Base-by-base conservation (phyloP, 1,140 invertebrate genomes). In the Maconellicoccus hirsutus region DNA sequence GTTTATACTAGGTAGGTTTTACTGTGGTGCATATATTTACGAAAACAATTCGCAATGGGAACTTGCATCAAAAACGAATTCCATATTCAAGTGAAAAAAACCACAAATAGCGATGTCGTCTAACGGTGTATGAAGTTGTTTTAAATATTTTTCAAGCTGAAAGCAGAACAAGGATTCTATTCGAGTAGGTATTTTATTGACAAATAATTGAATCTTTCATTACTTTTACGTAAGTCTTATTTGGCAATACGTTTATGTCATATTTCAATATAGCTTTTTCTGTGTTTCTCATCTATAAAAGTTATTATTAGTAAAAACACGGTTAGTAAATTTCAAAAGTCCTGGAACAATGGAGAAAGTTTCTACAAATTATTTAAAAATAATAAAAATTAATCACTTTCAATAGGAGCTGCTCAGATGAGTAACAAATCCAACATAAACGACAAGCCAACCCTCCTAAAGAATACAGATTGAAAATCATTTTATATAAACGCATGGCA, bases 11-110 rank as follows among this genome's bases (percentile, higher is more conserved):
- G 6, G 14, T 38, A 38, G 14, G 14, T 38, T 38, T 38, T 7
- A 6, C 6, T 38, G 33, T 38, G 6, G 14, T 38, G 6, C 14
- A 38, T 38, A 38, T 7, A 38, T 38, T 38, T 38, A 6, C 33
- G 10, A 14, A 52, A 52, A 8, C n/a, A 16, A 16, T 52, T 16
- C n/a, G 4, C n/a, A 52, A 8, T 52, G 10, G 12, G n/a, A 2
- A 66, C 21, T 66, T 25, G 25, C 61, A 23, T 66, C 3, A 26
- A 66, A 66, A 23, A 22, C 61, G 25, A 66, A 66, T 25, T 66
- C 61, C 61, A 66, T 66, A 66, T 66, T 66, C 22, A 66, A 66
- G 25, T 66, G 61, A 16, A 66, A 66, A 66, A 66, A 66, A 16
- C 61, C 61, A 19, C 61, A 66, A 23, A 66, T 23, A 16, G 61